Base-by-base conservation (phyloP, 2,888 invertebrate species). In the Ophonus ardosiacus region DNA sequence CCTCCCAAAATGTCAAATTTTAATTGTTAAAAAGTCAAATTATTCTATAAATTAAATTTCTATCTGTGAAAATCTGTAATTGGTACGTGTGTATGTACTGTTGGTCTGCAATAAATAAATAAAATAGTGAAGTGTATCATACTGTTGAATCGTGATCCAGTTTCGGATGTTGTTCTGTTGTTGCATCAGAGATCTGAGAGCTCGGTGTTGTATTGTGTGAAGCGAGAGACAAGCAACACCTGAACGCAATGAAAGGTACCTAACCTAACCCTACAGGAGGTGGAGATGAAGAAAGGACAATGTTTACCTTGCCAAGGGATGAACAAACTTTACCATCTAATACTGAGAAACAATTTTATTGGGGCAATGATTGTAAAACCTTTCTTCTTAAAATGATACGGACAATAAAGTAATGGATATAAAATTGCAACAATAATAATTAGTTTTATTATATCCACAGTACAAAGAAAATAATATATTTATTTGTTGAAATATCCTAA, bases 161-260 rank as follows among this genome's bases (percentile, higher is more conserved):
- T 38, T 13, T 68, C 31, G 21, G 68, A 38, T 38, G 68, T 15
- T 31, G 65, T 65, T 38, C 3, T 68, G n/a, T 68, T 15, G 31
- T 31, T 38, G 38, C 13, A 7, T 31, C 7, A 38, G 68, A 13
- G 15, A 68, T 51, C 43, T 51, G 68, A 63, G 63, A 24, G 63
- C 24, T 63, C 63, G 13, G 38, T 68, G 68, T 68, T 68, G 38
- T 68, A 68, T 68, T 68, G 68, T 38, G 68, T 68, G 63, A 63
- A 38, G 38, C 38, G 38, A 38, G 68, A 31, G 38, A 38, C 31
- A 15, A 38, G 68, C 43, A 40, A 74, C 71, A 74, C 71, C 71
- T 74, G 71, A 74, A 18, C 43, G 71, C 71, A 74, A 74, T 74
- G 71, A 74, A 40, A 74, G 21, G 40, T 68, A 31, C 71, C 18